Conservation (phyloP, 2,113 vertebrate species). For the Myotis davidii region DNA sequence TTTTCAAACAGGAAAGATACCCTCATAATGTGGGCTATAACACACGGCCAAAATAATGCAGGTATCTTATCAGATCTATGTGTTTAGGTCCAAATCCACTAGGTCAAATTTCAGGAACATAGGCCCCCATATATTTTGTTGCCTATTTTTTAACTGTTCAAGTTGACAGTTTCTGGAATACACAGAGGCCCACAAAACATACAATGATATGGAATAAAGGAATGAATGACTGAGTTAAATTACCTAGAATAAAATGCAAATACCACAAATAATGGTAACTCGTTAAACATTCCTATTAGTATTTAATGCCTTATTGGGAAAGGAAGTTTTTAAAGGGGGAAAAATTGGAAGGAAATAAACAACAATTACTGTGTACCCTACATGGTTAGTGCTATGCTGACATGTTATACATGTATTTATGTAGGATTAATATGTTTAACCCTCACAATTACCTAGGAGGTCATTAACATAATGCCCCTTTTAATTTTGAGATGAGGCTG, state of each 20-base stretch:
- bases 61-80: neutral
- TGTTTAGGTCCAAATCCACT: neutral
- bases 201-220: neutral
- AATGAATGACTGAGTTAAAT: neutral
- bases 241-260: constrained; percentile 32
- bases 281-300: neutral
- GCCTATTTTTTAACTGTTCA: constrained; percentile 16
- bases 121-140: neutral
- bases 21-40: neutral
- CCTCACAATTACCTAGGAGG: neutral
- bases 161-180: neutral
- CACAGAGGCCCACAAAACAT: neutral
- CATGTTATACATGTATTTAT: neutral
- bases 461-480: neutral
- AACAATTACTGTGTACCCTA: neutral
- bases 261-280: constrained; percentile 22
- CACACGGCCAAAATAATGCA: neutral
- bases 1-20: constrained; percentile 1
- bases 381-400: neutral
- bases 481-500: neutral
- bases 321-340: neutral
- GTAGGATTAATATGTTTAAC: neutral
- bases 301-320: constrained; percentile 23
- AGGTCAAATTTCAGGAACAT: constrained; percentile 19
- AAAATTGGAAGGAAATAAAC: neutral